A percentile compares a stretch with the other conserved stretches of the same genome.
These are phyloP conservation scores for Leptinotarsa haldemani DNA, from an alignment of 2,888 invertebrate species.

Conservation along the genomic window DNA sequence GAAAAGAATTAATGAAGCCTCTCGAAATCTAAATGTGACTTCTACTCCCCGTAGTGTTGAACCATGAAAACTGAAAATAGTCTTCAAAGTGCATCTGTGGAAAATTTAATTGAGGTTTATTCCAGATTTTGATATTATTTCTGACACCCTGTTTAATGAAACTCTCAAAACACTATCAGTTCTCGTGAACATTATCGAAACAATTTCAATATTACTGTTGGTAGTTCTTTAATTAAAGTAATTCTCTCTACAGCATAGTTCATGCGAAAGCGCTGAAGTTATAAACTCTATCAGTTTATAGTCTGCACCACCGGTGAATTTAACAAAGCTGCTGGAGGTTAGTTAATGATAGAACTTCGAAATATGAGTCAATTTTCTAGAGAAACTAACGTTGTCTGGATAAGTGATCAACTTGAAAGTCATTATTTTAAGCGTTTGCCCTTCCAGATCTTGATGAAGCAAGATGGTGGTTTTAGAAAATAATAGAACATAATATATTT, in stretches of 20 bases:
- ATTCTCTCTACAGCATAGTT: not conserved
- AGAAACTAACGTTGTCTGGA: not conserved
- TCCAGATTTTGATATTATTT: no score
- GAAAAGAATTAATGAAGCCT: no score
- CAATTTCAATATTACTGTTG: not conserved
- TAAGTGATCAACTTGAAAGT: not conserved
- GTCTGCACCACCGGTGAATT: not conserved
- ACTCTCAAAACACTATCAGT: not conserved
- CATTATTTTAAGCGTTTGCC: not conserved
- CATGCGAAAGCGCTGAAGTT: not conserved
- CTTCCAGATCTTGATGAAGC: not conserved
- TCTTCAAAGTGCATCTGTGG: no score
- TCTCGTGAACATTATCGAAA: not conserved
- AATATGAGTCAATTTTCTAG: conserved; percentile 8
- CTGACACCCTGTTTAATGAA: no score
- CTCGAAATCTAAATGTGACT: no score
- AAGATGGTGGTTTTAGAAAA: no score
- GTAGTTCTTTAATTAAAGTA: not conserved
- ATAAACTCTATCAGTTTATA: not conserved
- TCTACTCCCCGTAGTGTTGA: no score
- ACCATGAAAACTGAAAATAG: no score
- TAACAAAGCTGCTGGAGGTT: not conserved
- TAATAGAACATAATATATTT: no score
- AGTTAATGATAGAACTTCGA: not conserved
- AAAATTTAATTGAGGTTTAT: no score